These are phyloP conservation scores for Nymphalis c-album DNA, from an alignment of 2,888 invertebrate genomes.

Conservation along the genomic window DNA sequence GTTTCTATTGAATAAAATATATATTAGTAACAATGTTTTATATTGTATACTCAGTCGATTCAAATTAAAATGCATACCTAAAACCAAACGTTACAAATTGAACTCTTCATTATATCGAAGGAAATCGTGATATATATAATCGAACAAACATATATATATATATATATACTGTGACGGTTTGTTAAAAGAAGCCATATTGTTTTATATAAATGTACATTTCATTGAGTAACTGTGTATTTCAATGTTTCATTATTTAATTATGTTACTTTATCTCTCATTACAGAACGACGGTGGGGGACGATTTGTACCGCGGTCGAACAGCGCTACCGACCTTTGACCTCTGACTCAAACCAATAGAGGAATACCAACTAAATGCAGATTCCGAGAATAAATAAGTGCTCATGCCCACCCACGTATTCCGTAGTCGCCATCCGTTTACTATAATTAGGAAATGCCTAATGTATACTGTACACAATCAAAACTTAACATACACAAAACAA, in stretches of 20 bases:
- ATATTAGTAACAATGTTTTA: too few species aligned
- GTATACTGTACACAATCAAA: conserved; percentile 7
- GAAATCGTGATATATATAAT: too few species aligned
- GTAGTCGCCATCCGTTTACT: conserved; percentile 38
- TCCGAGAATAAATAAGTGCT: conserved; percentile 30
- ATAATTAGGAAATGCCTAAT: conserved; percentile 36
- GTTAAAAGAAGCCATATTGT: neutral
- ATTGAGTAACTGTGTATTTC: neutral
- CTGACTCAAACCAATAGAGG: conserved; percentile 31
- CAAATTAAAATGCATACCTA: neutral
- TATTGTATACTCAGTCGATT: too few species aligned
- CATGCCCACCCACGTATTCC: conserved; percentile 28
- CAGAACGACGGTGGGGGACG: neutral
- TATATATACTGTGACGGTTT: neutral
- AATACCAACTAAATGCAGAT: conserved; percentile 24
- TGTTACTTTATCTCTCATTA: neutral
- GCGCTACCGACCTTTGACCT: conserved; percentile 24
- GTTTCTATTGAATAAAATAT: too few species aligned
- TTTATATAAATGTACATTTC: neutral
- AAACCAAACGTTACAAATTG: neutral
- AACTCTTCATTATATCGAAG: too few species aligned
- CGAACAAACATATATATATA: too few species aligned
- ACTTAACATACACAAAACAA: neutral
- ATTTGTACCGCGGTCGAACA: neutral
- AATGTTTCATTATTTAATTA: conserved; percentile 9